These are phyloP conservation scores for Agrilus mali DNA, from an alignment of 2,888 invertebrate genomes.

Conservation along the genomic window DNA sequence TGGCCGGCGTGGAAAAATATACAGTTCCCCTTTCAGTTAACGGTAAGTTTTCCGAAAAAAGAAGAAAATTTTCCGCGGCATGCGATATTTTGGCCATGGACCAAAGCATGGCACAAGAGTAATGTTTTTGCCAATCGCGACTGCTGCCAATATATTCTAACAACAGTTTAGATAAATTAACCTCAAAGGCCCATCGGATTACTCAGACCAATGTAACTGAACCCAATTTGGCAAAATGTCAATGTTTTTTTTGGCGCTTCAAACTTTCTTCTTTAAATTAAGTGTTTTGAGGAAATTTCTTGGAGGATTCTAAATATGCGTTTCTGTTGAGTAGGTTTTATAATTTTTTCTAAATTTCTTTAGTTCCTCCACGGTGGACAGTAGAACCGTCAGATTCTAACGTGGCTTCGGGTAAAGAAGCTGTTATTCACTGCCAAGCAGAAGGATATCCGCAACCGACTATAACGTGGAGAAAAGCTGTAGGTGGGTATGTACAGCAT, in stretches of 20 bases:
- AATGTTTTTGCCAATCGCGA: too few relatives aligned
- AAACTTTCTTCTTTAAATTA: too few relatives aligned
- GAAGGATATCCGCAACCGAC: slow-evolving; percentile 83
- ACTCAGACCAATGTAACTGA: too few relatives aligned
- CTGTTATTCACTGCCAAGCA: slow-evolving; percentile 77
- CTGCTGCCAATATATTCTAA: too few relatives aligned
- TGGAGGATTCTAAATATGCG: background rate
- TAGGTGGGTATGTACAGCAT: slow-evolving; percentile 42
- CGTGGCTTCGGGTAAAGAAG: slow-evolving; percentile 70
- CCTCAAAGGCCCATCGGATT: too few relatives aligned
- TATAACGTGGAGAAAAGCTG: slow-evolving; percentile 82
- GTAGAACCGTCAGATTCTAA: slow-evolving; percentile 75
- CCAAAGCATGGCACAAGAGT: too few relatives aligned
- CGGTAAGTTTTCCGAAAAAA: slow-evolving; percentile 38
- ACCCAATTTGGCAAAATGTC: background rate
- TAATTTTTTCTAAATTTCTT: slow-evolving; percentile 7
- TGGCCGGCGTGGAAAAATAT: slow-evolving; percentile 67
- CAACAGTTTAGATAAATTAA: too few relatives aligned
- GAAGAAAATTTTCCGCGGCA: background rate
- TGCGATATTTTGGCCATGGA: background rate
- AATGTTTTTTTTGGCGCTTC: too few relatives aligned
- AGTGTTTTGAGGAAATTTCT: too few relatives aligned
- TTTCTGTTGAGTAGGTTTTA: slow-evolving; percentile 3
- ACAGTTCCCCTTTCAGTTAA: slow-evolving; percentile 72
- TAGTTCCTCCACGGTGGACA: slow-evolving; percentile 84